Evolutionary conservation across 2,113 vertebrate genomes (phyloP).

Genomic region (Tragelaphus imberbis): DNA sequence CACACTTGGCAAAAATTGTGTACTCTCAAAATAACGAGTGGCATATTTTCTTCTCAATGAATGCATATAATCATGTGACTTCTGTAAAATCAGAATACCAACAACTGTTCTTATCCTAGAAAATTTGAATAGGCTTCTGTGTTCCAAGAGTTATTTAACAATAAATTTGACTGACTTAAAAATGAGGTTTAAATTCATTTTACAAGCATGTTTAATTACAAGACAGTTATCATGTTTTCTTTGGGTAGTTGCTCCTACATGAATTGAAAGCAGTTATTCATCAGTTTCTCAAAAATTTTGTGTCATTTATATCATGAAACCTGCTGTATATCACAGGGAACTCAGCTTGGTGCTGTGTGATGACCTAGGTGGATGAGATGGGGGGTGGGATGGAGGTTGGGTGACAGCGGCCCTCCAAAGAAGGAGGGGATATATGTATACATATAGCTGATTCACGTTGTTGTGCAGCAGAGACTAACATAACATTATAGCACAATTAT

Average conservation of each 20-base stretch:
- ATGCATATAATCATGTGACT: neutral
- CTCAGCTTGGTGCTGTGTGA: neutral
- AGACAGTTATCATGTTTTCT: neutral
- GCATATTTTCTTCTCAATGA: neutral
- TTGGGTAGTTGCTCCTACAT: neutral
- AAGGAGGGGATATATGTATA: neutral
- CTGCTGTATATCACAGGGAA: neutral
- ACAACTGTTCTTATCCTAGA: neutral
- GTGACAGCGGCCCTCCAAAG: neutral
- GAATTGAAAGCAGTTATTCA: neutral
- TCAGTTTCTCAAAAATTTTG: neutral
- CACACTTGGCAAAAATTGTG: neutral
- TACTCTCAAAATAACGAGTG: neutral
- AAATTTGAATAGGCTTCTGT: neutral
- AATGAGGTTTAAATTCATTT: conserved; percentile 16
- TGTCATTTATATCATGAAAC: neutral
- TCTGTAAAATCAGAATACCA: neutral
- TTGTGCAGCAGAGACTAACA: neutral
- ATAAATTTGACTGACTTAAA: neutral
- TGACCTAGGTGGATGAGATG: neutral
- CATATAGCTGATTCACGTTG: neutral
- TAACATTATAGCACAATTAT: neutral
- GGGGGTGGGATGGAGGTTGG: neutral
- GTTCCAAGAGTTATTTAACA: neutral
- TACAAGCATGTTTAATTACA: neutral